Conservation (phyloP, 2,797 vertebrate species). For the Anguilla megastoma region DNA sequence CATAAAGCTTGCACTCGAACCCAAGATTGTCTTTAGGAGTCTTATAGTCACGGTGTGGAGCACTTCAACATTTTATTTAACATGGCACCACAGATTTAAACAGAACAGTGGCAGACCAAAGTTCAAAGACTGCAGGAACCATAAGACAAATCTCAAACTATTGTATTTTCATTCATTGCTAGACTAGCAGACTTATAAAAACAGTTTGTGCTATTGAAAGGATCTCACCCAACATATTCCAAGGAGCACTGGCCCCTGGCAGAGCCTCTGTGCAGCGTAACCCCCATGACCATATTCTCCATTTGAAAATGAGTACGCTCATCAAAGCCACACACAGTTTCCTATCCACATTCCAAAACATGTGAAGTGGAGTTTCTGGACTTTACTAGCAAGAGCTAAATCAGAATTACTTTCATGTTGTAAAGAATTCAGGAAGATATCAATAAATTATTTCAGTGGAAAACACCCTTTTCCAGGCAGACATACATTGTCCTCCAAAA, state of each 20-base stretch:
- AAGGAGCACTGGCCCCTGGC: background rate
- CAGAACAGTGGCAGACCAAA: background rate
- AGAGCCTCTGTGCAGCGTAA: background rate
- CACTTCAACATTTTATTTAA: background rate
- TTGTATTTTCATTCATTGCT: background rate
- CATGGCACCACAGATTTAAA: background rate
- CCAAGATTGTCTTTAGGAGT: background rate
- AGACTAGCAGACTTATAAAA: background rate
- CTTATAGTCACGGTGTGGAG: background rate
- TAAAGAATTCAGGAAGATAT: background rate
- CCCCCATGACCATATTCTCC: background rate
- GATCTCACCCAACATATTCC: background rate
- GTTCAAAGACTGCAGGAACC: background rate
- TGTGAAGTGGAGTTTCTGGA: background rate
- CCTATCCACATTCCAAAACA: background rate
- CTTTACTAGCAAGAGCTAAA: background rate
- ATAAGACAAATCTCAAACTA: background rate
- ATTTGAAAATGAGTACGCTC: background rate
- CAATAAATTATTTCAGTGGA: background rate
- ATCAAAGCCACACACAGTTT: background rate
- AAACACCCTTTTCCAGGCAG: background rate
- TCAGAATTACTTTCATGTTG: background rate
- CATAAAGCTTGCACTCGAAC: background rate
- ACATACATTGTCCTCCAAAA: background rate
- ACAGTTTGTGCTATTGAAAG: background rate